A percentile compares a stretch with the other conserved stretches of the same genome.
phyloP scores from a whole-genome alignment of 2,888 invertebrate species.

The Apocheima hispidaria region DNA sequence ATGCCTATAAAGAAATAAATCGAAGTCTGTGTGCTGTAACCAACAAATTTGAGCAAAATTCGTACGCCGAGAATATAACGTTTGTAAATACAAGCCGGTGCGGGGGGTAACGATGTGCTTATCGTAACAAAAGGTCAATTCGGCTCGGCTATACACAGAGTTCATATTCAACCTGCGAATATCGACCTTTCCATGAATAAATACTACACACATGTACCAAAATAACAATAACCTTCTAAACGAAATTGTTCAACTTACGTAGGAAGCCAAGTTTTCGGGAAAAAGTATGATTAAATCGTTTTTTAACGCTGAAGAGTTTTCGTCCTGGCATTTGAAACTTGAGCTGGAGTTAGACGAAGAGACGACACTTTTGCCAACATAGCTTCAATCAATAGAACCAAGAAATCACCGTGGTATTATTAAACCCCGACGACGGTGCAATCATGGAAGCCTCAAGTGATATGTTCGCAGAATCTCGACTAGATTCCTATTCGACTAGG shows the following conservation, averaged over 20 bases:
- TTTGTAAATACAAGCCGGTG: slow-evolving; percentile 4
- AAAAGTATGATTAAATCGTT: not conserved
- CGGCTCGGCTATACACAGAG: slow-evolving; percentile 6
- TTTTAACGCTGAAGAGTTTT: too few species aligned
- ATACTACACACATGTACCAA: not conserved
- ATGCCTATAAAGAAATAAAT: not conserved
- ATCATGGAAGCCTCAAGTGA: slow-evolving; percentile 23
- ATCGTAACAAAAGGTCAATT: slow-evolving; percentile 25
- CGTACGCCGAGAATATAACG: slow-evolving; percentile 1
- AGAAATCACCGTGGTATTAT: slow-evolving; percentile 15
- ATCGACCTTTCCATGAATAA: slow-evolving; percentile 1
- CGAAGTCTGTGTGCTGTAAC: not conserved
- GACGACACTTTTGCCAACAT: slow-evolving; percentile 19
- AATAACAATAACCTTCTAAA: too few species aligned
- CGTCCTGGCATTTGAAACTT: not conserved
- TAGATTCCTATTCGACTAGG: slow-evolving; percentile 2
- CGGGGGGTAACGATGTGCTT: slow-evolving; percentile 11
- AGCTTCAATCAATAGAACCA: slow-evolving; percentile 21
- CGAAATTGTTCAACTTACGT: not conserved
- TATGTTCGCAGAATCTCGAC: too few species aligned
- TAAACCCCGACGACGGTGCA: slow-evolving; percentile 16
- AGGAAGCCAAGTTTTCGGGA: not conserved
- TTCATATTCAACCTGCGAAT: slow-evolving; percentile 3
- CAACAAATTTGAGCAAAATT: not conserved
- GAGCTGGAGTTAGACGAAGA: not conserved